Percentiles rank a stretch among this genome's conserved stretches.
These are phyloP conservation scores for Trogon melanurus DNA, from an alignment of 2,113 vertebrate genomes.

Conservation along the genomic window DNA sequence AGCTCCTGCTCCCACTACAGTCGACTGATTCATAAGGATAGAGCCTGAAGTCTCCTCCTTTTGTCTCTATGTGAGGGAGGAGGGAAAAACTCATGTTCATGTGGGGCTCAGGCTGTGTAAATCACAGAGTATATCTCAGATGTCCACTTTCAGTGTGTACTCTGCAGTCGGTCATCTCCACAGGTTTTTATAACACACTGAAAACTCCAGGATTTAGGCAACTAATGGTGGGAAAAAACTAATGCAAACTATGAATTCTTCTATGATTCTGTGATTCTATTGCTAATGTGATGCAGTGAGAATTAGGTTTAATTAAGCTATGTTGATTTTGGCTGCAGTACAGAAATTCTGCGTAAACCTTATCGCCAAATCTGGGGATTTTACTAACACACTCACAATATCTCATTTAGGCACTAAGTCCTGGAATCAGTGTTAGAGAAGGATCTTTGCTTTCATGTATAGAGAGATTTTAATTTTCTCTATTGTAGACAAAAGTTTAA, in stretches of 20 bases:
- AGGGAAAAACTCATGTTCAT: background rate
- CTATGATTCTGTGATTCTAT: too few relatives aligned
- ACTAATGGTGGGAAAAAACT: background rate
- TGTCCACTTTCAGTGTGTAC: rapidly evolving
- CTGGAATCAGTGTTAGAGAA: background rate
- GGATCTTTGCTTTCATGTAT: background rate
- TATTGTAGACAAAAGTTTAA: background rate
- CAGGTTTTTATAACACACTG: background rate
- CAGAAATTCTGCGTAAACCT: background rate
- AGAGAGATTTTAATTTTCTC: background rate
- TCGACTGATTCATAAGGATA: background rate
- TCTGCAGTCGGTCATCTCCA: rapidly evolving
- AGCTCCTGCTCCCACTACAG: rapidly evolving
- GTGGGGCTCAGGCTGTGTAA: background rate
- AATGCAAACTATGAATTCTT: background rate
- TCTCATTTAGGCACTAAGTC: background rate
- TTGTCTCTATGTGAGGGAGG: background rate
- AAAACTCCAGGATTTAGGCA: background rate
- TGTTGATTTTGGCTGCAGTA: background rate
- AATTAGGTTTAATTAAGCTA: background rate
- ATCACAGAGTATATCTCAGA: background rate
- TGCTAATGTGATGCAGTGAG: background rate
- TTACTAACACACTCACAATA: background rate
- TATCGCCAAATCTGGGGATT: background rate
- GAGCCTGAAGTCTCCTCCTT: background rate